Evolutionary conservation across 2,113 vertebrate genomes (phyloP), one percentile per base, ranked within the genome.

Genomic region (Saguinus imperator): DNA sequence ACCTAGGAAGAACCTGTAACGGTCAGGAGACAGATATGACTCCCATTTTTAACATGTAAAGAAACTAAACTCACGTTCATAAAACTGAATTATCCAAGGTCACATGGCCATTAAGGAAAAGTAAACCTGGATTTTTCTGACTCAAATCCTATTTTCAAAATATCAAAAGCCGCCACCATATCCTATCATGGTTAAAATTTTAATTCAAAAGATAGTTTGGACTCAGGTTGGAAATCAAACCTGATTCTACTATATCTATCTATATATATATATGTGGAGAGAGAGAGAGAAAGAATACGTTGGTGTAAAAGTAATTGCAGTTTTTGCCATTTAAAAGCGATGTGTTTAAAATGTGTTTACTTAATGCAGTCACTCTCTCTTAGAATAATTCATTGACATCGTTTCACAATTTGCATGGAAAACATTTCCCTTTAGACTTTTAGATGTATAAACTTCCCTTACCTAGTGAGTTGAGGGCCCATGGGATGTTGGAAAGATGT

Each of bases 321-420:
- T 14, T 64, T 61, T 64, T 64, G 27, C 27, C 61, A 64, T 64
- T 64, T 32, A 64, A 64, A 64, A 64, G 61, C 80, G 50, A 9
- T 58, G 25, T 29, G 85, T 88, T 82, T 32, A 75, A 81, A 48
- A 27, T 61, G 52, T 72, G 58, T 75, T 32, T 64, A 64, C 29
- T 64, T 14, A 35, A 50, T 95, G 72, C 81, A 52, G 40, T 95
- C 21, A 25, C 35, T n/a, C 85, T 76, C 82, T 61, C 75, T 79
- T 61, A 87, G 87, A 88, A 77, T 76, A 58, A 37, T 43, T 66
- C 5, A 43, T 23, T 17, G 48, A 37, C 73, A 58, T 37, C 57
- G 7, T 68, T 95, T 79, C 17, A 29, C 2, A 40, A 21, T 90
- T 48, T 89, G 11, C 11, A 9, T 27, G 32, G 79, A 58, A 66